Evolutionary conservation across 2,888 invertebrate genomes (phyloP), one percentile per base, ranked within the genome.

Genomic region (Macroteleia sp.): DNA sequence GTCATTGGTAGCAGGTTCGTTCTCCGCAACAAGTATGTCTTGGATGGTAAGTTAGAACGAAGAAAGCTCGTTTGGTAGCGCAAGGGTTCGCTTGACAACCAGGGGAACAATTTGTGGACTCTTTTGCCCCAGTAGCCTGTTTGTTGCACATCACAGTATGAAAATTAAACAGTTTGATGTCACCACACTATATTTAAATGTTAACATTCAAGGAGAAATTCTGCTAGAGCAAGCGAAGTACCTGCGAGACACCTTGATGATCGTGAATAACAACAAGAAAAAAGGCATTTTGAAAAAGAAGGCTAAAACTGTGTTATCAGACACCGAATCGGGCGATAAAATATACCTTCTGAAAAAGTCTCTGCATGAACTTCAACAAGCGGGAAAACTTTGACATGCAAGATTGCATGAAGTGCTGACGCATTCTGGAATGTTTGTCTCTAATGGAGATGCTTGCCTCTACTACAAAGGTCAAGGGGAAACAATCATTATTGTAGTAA

Each of bases 331-430:
- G 6, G 56, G 41, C 22, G 28, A 56, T 12, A 41, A 41, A 10
- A 41, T 25, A 3, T 56, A 41, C n/a, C 19, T 16, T 8, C 28
- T 56, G 5, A 1, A 28, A 9, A 56, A 41, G 30, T 39, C 41
- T 1, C 17, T 56, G 1, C 41, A 56, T 41, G 56, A 41, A 5
- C 14, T 56, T 8, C 34, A 22, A 6, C 56, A 56, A n/a, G 17
- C 56, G 6, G 56, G 56, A 16, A 39, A 41, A n/a, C 19, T 5
- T n/a, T 56, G 56, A 41, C 25, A 56, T 12, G n/a, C 16, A 9
- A 56, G 28, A 2, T 6, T 56, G 19, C 5, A 14, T 0, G 41
- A 16, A 4, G 10, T 9, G 3, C 30, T 56, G 8, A 10, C 14
- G 6, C n/a, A 19, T 16, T 22, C 6, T 16, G 54, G 14, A 32